Base-by-base conservation (phyloP, 2,113 vertebrate species). In the Hystrix brachyura region DNA sequence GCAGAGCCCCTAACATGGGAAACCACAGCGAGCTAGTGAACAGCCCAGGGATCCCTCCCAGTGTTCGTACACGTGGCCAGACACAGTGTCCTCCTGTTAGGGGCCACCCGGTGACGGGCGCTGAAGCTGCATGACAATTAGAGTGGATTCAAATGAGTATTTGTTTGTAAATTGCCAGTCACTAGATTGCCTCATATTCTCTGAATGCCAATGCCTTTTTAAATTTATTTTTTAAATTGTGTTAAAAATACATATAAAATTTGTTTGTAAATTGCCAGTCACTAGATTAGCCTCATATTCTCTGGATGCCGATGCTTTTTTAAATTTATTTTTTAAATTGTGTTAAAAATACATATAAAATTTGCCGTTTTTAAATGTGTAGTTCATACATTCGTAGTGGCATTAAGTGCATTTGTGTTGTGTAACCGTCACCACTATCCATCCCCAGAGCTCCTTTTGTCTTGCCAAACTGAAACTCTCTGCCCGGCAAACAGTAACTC, bases 361-460 rank as follows among this genome's bases (percentile, higher is more conserved):
- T 25, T 21, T 34, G 59, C 46, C 25, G 1, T 76, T 62, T 94
- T 60, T 51, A 69, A 80, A 15, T 14, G 4, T 13, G 17, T 14
- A 3, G 25, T 29, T 53, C 19, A 38, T 38, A 38, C 38, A 38
- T 38, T 38, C 38, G 38, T 38, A 15, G 23, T 1, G 4, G 34
- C 67, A 14, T 15, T 38, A 17, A 27, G 23, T 18, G 10, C 60
- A 0, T 59, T n/a, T 0, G 3, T 10, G 17, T 1, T 53, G 4
- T 23, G 8, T 15, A 53, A 0, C 27, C 15, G 0, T 72, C 29
- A 14, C 23, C 7, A 1, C 25, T n/a, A 1, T 46, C 48, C 8
- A 0, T n/a, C 82, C 81, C 59, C n/a, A 72, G 19, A 60, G 62
- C 9, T 48, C 60, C 55, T 32, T 6, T 74, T 48, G 43, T 72